These are phyloP conservation scores for Ictidomys tridecemlineatus DNA, from an alignment of 2,113 vertebrate genomes.

Conservation along the genomic window DNA sequence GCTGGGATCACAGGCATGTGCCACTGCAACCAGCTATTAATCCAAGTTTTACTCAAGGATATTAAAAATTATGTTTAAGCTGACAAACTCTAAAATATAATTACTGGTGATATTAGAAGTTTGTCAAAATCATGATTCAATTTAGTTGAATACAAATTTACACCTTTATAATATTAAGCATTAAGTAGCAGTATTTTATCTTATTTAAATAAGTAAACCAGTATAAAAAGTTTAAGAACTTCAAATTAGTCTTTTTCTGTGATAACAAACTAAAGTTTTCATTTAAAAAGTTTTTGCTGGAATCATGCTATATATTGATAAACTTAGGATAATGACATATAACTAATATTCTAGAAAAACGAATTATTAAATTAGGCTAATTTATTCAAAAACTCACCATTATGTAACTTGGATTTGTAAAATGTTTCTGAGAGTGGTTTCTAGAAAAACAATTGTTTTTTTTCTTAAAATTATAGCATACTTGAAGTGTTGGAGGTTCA, in stretches of 20 bases:
- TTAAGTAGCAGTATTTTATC: background rate
- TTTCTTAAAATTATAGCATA: background rate
- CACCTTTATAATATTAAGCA: background rate
- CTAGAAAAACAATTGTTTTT: background rate
- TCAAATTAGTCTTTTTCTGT: background rate
- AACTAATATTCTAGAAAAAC: background rate
- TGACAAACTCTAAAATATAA: background rate
- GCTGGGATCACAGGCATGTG: too few relatives aligned
- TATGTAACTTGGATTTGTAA: background rate
- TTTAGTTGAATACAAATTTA: constrained; percentile 6
- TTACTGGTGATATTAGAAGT: background rate
- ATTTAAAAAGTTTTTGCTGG: background rate
- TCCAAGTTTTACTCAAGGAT: background rate
- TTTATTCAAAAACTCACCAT: background rate
- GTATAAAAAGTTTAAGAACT: background rate
- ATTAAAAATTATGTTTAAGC: background rate
- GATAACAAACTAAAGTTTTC: constrained; percentile 2
- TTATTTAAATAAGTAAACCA: background rate
- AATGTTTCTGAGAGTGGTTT: background rate
- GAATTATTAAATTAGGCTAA: background rate
- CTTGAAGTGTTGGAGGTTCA: background rate
- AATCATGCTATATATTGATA: background rate
- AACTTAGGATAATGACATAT: background rate
- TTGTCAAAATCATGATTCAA: background rate
- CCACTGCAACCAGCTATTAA: background rate